These are phyloP conservation scores for Mus pahari DNA, from an alignment of 2,113 vertebrate genomes.

Conservation along the genomic window DNA sequence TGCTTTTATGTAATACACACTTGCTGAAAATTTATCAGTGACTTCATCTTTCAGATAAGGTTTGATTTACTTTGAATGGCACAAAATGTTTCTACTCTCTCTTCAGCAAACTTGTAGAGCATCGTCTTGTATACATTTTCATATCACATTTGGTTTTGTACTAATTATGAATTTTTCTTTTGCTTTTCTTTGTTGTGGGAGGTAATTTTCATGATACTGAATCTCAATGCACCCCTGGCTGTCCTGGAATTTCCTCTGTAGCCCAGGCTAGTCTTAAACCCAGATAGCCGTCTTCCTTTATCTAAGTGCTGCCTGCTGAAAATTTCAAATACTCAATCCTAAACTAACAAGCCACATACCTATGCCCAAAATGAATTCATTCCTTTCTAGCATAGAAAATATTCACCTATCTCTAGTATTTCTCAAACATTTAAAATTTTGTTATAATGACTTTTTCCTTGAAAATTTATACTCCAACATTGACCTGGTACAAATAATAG, in stretches of 20 bases:
- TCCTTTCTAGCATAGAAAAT: conserved; percentile 6
- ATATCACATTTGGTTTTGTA: conserved; percentile 9
- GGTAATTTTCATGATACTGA: neutral
- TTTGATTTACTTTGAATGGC: neutral
- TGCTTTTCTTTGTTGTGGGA: neutral
- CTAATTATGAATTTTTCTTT: neutral
- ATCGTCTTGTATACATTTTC: neutral
- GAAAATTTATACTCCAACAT: conserved; percentile 5
- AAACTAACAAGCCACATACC: neutral
- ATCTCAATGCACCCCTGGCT: neutral
- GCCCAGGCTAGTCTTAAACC: neutral
- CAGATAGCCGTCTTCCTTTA: no score
- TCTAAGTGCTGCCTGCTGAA: neutral
- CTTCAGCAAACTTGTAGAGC: neutral
- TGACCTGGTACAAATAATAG: neutral
- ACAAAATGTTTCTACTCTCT: neutral
- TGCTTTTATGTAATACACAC: neutral
- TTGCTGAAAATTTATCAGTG: neutral
- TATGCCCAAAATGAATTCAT: neutral
- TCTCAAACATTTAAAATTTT: neutral
- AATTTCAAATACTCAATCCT: neutral
- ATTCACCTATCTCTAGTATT: neutral
- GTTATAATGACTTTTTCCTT: neutral
- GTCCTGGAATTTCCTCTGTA: neutral
- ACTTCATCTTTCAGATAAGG: neutral